These are phyloP conservation scores for Eumerus sabulonum DNA, from an alignment of 2,888 invertebrate genomes.

Conservation along the genomic window DNA sequence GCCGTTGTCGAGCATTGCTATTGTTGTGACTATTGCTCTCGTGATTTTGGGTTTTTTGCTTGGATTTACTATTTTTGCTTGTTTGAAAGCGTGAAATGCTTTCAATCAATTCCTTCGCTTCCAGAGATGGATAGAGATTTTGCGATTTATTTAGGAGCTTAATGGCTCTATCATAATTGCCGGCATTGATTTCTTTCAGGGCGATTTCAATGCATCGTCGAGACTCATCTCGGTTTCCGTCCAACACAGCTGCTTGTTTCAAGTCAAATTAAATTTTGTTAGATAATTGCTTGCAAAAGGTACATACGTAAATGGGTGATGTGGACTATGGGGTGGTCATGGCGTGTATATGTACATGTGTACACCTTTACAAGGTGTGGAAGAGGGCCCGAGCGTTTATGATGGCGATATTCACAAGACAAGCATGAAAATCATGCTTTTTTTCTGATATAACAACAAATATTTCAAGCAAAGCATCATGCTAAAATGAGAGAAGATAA, in stretches of 20 bases:
- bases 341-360: too few relatives aligned
- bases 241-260: conserved; percentile 79
- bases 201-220: conserved; percentile 84
- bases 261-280: conserved; percentile 39
- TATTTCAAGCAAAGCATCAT: too few relatives aligned
- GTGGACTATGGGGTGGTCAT: neutral
- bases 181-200: conserved; percentile 81
- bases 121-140: conserved; percentile 83
- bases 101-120: conserved; percentile 81
- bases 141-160: conserved; percentile 84
- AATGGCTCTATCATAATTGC: conserved; percentile 83
- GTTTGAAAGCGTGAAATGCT: conserved; percentile 69
- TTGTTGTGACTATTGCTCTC: conserved; percentile 72
- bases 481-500: too few relatives aligned
- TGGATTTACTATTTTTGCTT: conserved; percentile 18
- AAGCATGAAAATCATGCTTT: too few relatives aligned
- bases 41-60: conserved; percentile 9
- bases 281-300: neutral
- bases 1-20: conserved; percentile 76
- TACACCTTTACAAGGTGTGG: too few relatives aligned
- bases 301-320: conserved; percentile 2
- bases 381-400: too few relatives aligned
- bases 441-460: too few relatives aligned
- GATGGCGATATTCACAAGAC: too few relatives aligned
- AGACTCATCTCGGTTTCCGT: conserved; percentile 86